phyloP scores from a whole-genome alignment of 2,888 invertebrate species.

The Stictocephala bisonia region DNA sequence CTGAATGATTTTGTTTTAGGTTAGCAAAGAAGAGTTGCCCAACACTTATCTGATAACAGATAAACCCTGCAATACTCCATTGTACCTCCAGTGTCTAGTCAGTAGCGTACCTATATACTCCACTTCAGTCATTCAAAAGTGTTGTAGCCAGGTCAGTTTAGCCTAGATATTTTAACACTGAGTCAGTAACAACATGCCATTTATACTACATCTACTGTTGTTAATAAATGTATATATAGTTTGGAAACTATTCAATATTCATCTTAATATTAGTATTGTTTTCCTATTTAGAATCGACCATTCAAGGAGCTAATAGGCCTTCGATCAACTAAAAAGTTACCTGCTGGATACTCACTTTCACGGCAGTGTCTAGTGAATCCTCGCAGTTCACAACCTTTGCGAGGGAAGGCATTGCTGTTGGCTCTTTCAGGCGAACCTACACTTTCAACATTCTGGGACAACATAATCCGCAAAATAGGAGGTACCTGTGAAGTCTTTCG shows the following conservation, averaged over 20 bases:
- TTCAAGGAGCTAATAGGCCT: constrained; percentile 8
- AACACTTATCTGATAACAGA: constrained; percentile 26
- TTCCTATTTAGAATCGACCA: neutral
- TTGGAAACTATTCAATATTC: neutral
- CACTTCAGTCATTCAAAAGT: neutral
- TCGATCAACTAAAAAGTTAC: neutral
- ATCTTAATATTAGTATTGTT: no score
- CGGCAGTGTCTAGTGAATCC: neutral
- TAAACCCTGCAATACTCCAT: constrained; percentile 10
- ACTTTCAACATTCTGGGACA: constrained; percentile 22
- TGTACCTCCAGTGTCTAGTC: constrained; percentile 26
- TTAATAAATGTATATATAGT: neutral
- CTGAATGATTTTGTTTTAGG: neutral
- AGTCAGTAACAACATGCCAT: neutral
- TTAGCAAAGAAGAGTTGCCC: constrained; percentile 14
- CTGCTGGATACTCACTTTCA: constrained; percentile 17
- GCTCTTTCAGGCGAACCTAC: constrained; percentile 6
- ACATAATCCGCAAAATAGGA: neutral
- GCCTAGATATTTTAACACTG: no score
- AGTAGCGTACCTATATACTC: constrained; percentile 17
- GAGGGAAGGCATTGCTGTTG: neutral
- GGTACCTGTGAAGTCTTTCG: neutral
- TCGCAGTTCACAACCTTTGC: constrained; percentile 6
- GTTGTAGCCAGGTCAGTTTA: constrained; percentile 14
- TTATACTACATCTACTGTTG: neutral